phyloP scores from a whole-genome alignment of 1,140 invertebrate genomes.

The Drosophila rufa region DNA sequence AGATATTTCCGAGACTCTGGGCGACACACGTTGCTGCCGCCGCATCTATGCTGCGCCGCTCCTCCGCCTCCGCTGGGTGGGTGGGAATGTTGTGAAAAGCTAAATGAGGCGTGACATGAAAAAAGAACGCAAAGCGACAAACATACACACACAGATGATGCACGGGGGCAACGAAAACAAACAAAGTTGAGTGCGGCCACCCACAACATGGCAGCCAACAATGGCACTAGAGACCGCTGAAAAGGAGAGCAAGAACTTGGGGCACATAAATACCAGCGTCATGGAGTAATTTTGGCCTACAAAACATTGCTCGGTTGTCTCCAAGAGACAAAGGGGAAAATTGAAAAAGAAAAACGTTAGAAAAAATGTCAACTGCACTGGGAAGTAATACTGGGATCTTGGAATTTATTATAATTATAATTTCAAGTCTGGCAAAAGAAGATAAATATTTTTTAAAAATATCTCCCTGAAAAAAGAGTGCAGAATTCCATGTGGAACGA shows the following conservation, averaged over 20 bases:
- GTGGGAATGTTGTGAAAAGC: slow-evolving; percentile 72
- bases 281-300: slow-evolving; percentile 56
- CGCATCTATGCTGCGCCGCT: not conserved
- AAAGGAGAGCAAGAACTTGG: slow-evolving; percentile 38
- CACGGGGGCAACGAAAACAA: slow-evolving; percentile 40
- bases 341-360: slow-evolving; percentile 2
- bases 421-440: no score
- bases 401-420: no score
- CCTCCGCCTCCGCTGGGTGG: slow-evolving; percentile 28
- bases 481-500: no score
- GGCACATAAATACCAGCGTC: slow-evolving; percentile 28
- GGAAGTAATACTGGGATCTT: not conserved
- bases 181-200: slow-evolving; percentile 67
- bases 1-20: slow-evolving; percentile 55
- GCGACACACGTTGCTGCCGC: slow-evolving; percentile 7
- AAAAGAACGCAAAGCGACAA: slow-evolving; percentile 41
- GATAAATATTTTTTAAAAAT: no score
- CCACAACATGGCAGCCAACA: slow-evolving; percentile 56
- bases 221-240: slow-evolving; percentile 20
- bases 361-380: slow-evolving; percentile 5
- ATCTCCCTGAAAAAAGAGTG: no score
- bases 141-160: slow-evolving; percentile 13
- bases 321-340: slow-evolving; percentile 17
- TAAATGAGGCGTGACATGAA: slow-evolving; percentile 80
- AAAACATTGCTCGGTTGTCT: slow-evolving; percentile 23